Evolutionary conservation across 2,888 invertebrate species (phyloP).

Genomic region (Junonia oenone): DNA sequence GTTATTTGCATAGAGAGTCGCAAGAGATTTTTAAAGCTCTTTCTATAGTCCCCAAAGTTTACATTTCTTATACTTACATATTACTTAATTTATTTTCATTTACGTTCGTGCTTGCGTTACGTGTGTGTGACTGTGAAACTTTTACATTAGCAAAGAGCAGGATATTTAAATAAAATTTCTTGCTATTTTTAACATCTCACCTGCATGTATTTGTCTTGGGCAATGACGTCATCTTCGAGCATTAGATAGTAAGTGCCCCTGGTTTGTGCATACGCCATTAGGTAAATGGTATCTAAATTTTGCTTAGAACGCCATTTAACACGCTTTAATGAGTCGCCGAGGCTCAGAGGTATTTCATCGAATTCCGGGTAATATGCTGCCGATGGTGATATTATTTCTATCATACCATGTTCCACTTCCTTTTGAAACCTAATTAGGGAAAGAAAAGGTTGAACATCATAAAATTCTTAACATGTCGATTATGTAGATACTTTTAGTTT

Average conservation of each 20-base stretch:
- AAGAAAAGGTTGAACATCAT: not conserved
- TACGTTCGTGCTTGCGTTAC: no score
- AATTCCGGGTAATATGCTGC: slow-evolving; percentile 93
- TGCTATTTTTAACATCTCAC: slow-evolving; percentile 72
- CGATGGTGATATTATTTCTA: slow-evolving; percentile 94
- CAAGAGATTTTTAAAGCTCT: no score
- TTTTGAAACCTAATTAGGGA: slow-evolving; percentile 83
- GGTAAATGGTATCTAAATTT: slow-evolving; percentile 94
- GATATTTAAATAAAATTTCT: no score
- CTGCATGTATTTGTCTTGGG: slow-evolving; percentile 89
- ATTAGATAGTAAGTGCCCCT: slow-evolving; percentile 94
- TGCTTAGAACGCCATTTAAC: slow-evolving; percentile 96
- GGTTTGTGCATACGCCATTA: slow-evolving; percentile 95
- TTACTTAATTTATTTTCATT: no score
- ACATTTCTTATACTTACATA: no score
- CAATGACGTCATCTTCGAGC: slow-evolving; percentile 95
- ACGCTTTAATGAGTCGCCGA: slow-evolving; percentile 92
- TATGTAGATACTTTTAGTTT: no score
- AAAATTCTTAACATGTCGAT: not conserved
- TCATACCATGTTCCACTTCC: slow-evolving; percentile 87
- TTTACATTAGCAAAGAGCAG: no score
- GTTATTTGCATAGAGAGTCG: no score
- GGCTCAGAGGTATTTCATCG: slow-evolving; percentile 84
- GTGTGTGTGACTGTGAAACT: no score
- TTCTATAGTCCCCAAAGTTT: no score